Evolutionary conservation across 2,113 vertebrate genomes (phyloP), one percentile per base, ranked within the genome.

Genomic region (Apus apus): DNA sequence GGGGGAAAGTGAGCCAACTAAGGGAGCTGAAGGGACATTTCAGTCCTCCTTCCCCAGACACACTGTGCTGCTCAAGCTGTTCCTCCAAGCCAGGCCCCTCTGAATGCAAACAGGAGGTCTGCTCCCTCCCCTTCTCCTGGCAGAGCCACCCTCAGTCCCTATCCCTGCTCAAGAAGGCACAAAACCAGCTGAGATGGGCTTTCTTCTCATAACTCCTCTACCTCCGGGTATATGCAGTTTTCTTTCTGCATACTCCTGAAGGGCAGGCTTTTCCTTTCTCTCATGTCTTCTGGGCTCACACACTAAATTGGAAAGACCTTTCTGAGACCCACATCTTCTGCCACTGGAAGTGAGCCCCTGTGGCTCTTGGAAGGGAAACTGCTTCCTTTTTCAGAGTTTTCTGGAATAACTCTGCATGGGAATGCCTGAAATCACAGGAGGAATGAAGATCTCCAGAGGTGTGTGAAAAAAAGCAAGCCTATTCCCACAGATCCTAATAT

Each of bases 261-360:
- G 56, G 66, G 48, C 38, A 87, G 78, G 53, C 15, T 85, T 88
- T 77, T 87, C 60, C 58, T 88, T 95, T 93, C 27, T 54, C n/a
- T 27, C 0, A 0, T n/a, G 34, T 66, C 83, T 92, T 93, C 72
- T 60, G 68, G 92, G 53, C 29, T 88, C 61, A 80, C 17, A 51
- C 34, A 29, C 84, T 74, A 87, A 87, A 95, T 79, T 95, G 74
- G 62, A 96, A 83, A 96, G 94, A 93, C 62, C 71, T 93, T 90
- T 87, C 67, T 46, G 46, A 94, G 76, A 70, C 56, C 43, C 64
- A 72, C 34, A 29, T 76, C n/a, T 68, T 78, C 66, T 86, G 66
- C 19, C 27, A 48, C 29, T 43, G 62, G 54, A 94, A 93, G 23
- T 26, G 74, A 85, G 16, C 43, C 30, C 54, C 50, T 0, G 0